Conservation (phyloP, 2,113 vertebrate species). For the Mobula birostris region DNA sequence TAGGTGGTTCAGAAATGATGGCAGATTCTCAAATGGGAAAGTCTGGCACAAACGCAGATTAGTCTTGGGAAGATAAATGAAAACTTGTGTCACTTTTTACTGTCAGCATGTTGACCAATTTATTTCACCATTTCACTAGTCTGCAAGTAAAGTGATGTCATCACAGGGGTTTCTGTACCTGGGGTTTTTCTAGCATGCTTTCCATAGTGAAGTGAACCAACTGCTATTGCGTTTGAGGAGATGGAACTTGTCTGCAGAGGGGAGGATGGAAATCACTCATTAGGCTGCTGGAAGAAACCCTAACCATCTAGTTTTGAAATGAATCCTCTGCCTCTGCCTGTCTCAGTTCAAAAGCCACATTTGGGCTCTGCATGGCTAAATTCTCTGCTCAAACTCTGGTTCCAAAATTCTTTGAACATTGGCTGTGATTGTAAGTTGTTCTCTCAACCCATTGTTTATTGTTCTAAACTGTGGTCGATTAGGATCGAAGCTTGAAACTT, state of each 20-base stretch:
- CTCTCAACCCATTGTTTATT: not conserved
- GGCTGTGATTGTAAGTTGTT: not conserved
- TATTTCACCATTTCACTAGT: not conserved
- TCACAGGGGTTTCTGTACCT: not conserved
- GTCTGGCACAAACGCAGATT: too few species aligned
- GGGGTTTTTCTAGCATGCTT: not conserved
- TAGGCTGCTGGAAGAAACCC: not conserved
- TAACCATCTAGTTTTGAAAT: not conserved
- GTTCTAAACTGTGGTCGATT: not conserved
- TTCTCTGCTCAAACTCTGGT: not conserved
- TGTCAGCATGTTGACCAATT: not conserved
- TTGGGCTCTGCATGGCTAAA: not conserved
- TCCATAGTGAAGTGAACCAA: not conserved
- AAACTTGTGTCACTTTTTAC: too few species aligned
- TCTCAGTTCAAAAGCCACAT: not conserved
- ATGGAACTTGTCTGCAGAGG: not conserved
- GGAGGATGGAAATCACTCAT: not conserved
- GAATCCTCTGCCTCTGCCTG: not conserved
- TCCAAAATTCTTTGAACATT: not conserved
- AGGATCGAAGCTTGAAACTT: not conserved
- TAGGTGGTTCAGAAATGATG: too few species aligned
- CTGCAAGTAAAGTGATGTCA: not conserved
- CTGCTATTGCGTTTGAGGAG: not conserved
- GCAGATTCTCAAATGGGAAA: too few species aligned
- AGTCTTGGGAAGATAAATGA: too few species aligned